A percentile compares a stretch with the other conserved stretches of the same genome.
Conservation (phyloP, 2,797 vertebrate genomes). For the Urosaurus nigricauda region DNA sequence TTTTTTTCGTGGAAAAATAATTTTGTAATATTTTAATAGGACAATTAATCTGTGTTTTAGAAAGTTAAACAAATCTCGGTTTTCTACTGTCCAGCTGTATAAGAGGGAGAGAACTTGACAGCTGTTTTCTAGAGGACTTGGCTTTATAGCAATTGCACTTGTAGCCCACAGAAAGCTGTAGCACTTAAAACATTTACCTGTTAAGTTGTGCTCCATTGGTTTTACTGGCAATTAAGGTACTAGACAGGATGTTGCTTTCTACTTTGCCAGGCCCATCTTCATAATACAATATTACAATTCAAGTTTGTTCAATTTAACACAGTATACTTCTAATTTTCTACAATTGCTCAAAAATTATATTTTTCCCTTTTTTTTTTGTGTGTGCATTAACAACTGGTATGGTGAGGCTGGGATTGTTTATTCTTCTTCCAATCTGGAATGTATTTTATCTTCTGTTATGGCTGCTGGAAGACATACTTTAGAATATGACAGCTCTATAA, state of each 20-base stretch:
- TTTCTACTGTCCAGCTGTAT: background rate
- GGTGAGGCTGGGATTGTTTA: background rate
- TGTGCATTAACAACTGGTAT: constrained; percentile 10
- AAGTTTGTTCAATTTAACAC: background rate
- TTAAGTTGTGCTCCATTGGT: background rate
- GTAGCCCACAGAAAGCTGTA: background rate
- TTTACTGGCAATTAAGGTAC: background rate
- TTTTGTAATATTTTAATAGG: background rate
- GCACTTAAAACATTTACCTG: background rate
- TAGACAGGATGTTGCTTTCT: background rate
- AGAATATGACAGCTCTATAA: constrained; percentile 12
- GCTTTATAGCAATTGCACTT: background rate
- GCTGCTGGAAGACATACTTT: constrained; percentile 27
- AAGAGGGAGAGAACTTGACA: no score
- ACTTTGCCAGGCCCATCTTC: background rate
- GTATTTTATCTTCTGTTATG: constrained; percentile 21
- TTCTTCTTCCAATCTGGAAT: constrained; percentile 11
- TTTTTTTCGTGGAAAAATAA: background rate
- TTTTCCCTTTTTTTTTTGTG: background rate
- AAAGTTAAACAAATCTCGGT: background rate
- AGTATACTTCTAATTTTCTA: background rate
- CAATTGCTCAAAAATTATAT: background rate
- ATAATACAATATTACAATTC: background rate
- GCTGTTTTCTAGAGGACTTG: background rate
- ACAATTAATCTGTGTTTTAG: background rate